Conservation (phyloP, 2,888 invertebrate genomes). For the Habroteleia sp. region DNA sequence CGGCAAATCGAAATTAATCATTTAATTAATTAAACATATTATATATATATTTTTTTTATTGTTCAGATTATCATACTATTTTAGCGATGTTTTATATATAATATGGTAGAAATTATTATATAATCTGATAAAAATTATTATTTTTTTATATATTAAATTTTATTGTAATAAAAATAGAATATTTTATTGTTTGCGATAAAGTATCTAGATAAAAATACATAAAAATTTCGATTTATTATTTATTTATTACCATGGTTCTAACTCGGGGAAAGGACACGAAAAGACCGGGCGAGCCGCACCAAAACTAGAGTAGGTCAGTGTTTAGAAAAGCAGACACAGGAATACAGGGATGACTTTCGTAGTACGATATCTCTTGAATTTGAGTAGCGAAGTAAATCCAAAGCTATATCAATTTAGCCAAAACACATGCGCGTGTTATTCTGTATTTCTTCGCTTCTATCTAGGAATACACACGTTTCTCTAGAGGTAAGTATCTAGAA, state of each 20-base stretch:
- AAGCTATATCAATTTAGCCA: slow-evolving; percentile 61
- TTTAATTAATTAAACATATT: too few relatives aligned
- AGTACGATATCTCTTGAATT: slow-evolving; percentile 50
- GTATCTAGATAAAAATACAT: too few relatives aligned
- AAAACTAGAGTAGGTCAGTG: slow-evolving; percentile 38
- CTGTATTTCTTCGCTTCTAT: slow-evolving; percentile 26
- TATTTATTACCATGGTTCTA: neutral
- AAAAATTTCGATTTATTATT: neutral
- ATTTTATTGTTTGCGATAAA: too few relatives aligned
- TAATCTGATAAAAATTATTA: too few relatives aligned
- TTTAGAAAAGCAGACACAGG: slow-evolving; percentile 27
- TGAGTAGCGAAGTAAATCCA: slow-evolving; percentile 61
- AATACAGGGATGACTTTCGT: slow-evolving; percentile 43
- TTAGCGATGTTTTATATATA: too few relatives aligned
- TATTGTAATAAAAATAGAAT: too few relatives aligned
- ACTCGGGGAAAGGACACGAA: neutral
- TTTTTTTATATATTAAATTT: too few relatives aligned
- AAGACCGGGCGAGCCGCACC: neutral
- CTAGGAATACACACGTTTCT: slow-evolving; percentile 5
- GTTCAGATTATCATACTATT: too few relatives aligned
- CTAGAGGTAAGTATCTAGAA: slow-evolving; percentile 14
- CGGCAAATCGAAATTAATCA: too few relatives aligned
- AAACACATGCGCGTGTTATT: slow-evolving; percentile 24
- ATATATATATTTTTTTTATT: too few relatives aligned
- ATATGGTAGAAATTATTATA: too few relatives aligned